These are phyloP conservation scores for Sthenelais limicola DNA, from an alignment of 2,888 invertebrate species.

Conservation along the genomic window DNA sequence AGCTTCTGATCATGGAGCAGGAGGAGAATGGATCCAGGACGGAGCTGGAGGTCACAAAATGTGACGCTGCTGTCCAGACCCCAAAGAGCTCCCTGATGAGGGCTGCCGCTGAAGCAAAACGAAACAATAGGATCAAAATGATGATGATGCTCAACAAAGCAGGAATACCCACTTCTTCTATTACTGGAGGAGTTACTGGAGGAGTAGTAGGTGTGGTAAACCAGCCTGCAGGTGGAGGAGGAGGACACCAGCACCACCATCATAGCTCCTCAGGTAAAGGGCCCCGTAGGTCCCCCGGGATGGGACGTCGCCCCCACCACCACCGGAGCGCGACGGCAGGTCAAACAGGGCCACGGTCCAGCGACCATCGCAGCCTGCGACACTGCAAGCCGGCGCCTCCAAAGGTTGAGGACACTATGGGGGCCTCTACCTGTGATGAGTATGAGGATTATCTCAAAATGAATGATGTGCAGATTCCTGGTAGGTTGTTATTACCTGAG, in stretches of 20 bases:
- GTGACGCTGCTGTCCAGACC: conserved; percentile 31
- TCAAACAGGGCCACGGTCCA: neutral
- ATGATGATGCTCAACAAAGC: conserved; percentile 13
- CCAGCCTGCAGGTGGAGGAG: neutral
- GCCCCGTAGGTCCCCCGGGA: conserved; percentile 14
- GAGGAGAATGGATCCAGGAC: too few relatives aligned
- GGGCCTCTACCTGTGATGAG: conserved; percentile 34
- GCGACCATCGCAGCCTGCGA: neutral
- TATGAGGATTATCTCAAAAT: conserved; percentile 27
- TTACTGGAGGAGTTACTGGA: too few relatives aligned
- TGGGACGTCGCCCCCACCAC: neutral
- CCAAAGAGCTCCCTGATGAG: conserved; percentile 21
- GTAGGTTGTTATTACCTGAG: too few relatives aligned
- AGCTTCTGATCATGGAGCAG: neutral
- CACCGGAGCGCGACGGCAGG: neutral
- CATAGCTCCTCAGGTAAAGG: neutral
- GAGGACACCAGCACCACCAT: neutral
- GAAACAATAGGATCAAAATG: neutral
- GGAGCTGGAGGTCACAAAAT: neutral
- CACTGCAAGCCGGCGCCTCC: neutral
- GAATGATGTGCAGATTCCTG: conserved; percentile 25
- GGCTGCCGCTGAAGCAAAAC: conserved; percentile 20
- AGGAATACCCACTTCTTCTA: neutral
- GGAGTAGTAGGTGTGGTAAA: too few relatives aligned
- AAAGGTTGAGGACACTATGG: conserved; percentile 5